Evolutionary conservation across 2,797 vertebrate genomes (phyloP).

Genomic region (Acipenser transmontanus): DNA sequence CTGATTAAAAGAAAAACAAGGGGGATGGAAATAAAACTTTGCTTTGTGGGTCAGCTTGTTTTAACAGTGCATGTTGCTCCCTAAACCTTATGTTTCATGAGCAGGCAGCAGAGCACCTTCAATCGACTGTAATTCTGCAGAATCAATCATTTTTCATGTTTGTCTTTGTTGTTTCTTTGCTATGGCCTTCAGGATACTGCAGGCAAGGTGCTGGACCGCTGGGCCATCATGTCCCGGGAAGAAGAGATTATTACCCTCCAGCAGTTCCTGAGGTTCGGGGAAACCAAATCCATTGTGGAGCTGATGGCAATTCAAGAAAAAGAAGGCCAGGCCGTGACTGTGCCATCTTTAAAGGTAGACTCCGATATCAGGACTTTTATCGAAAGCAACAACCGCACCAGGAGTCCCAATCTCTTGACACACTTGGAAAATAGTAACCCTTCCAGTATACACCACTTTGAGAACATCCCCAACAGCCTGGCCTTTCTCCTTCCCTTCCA

Average conservation of each 20-base stretch:
- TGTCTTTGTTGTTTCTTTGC: constrained; percentile 84
- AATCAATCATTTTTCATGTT: constrained; percentile 86
- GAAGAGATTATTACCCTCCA: constrained; percentile 99
- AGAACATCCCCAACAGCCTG: constrained; percentile 97
- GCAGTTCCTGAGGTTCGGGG: constrained; percentile 97
- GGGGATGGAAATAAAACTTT: constrained; percentile 42
- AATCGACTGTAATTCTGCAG: constrained; percentile 74
- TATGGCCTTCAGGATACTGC: constrained; percentile 92
- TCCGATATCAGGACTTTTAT: constrained; percentile 99
- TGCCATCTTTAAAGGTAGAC: constrained; percentile 93
- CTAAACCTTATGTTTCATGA: constrained; percentile 57
- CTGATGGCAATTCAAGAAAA: constrained; percentile 99
- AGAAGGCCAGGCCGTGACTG: constrained; percentile 95
- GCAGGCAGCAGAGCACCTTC: constrained; percentile 52
- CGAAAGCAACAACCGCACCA: constrained; percentile 95
- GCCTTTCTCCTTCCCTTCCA: constrained; percentile 96
- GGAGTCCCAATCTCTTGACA: constrained; percentile 90
- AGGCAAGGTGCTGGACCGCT: constrained; percentile 98
- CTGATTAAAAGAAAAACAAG: constrained; percentile 27
- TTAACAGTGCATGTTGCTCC: constrained; percentile 56
- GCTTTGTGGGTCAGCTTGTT: constrained; percentile 44
- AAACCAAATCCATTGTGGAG: constrained; percentile 98
- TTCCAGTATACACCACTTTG: constrained; percentile 97
- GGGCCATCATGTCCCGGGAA: constrained; percentile 99
- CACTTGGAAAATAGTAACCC: constrained; percentile 96